These are phyloP conservation scores for Chlorodrepanis virens DNA, from an alignment of 2,113 vertebrate species.

Conservation along the genomic window DNA sequence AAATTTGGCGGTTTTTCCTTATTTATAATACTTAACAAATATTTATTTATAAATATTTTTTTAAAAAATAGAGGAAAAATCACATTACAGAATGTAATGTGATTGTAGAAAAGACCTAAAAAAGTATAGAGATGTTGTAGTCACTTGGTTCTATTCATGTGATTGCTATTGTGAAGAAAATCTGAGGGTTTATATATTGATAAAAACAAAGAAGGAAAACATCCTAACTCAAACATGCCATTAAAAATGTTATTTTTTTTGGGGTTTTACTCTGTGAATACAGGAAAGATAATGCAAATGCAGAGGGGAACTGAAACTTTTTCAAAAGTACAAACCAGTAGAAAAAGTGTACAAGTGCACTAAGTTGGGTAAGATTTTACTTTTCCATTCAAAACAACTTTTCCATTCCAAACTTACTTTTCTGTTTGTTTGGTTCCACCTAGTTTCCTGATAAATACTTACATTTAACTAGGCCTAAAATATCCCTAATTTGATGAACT, in stretches of 20 bases:
- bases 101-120: background rate
- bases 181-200: accelerated
- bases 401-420: background rate
- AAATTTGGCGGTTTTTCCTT: background rate
- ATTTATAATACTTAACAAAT: background rate
- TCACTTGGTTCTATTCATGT: background rate
- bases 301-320: background rate
- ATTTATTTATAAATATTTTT: background rate
- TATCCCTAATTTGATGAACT: background rate
- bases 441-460: background rate
- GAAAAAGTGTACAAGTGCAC: background rate
- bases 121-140: background rate
- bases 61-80: background rate
- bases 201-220: background rate
- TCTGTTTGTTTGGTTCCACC: background rate
- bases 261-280: background rate
- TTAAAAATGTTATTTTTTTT: background rate
- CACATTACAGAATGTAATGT: background rate
- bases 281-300: background rate
- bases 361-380: background rate
- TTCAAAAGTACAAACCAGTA: background rate
- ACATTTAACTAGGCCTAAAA: background rate
- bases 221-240: background rate
- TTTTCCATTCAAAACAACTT: background rate
- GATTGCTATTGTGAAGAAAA: background rate